Evolutionary conservation across 2,113 vertebrate genomes (phyloP), one percentile per base, ranked within the genome.

Genomic region (Zosterops japonicus): DNA sequence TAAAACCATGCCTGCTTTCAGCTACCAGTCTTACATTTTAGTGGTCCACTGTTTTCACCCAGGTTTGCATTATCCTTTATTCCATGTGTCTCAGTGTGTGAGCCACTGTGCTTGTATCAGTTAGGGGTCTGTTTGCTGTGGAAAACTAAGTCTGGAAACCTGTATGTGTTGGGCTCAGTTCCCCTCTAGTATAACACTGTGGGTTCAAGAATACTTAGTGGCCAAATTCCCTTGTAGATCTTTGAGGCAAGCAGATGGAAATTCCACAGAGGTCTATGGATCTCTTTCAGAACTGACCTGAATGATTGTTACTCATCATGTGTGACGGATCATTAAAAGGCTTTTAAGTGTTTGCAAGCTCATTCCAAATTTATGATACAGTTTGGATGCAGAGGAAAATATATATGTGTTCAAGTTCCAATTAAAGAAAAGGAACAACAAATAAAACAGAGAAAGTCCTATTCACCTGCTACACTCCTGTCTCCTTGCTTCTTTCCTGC

Each of bases 251-350:
- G 82, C 55, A 86, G 87, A 91, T 93, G 93, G 88, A 94, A 92
- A 86, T 92, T 95, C 88, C 8, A 0, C 53, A 89, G 88, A 94
- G 65, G 41, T 90, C 83, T 84, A 68, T 94, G 90, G 80, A 83
- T 71, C n/a, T 81, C 0, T 0, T 84, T 95, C 88, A 94, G 88
- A 81, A 84, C 42, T 75, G 87, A 83, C 80, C 83, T 92, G 53
- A 75, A 64, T 68, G 72, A 90, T 93, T 92, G 83, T 93, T 92
- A 71, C 71, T 91, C 79, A 81, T 95, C 85, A 68, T 93, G 49
- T 96, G 64, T 88, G 81, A 63, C 64, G 42, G 83, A 86, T 60
- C 79, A 81, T 71, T 92, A 81, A 93, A 92, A 80, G 46, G 68
- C 72, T 80, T 94, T 68, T 81, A 83, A 95, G 71, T 68, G 52